These are phyloP conservation scores for Rhinichthys klamathensis DNA, from an alignment of 2,113 vertebrate genomes.

Conservation along the genomic window DNA sequence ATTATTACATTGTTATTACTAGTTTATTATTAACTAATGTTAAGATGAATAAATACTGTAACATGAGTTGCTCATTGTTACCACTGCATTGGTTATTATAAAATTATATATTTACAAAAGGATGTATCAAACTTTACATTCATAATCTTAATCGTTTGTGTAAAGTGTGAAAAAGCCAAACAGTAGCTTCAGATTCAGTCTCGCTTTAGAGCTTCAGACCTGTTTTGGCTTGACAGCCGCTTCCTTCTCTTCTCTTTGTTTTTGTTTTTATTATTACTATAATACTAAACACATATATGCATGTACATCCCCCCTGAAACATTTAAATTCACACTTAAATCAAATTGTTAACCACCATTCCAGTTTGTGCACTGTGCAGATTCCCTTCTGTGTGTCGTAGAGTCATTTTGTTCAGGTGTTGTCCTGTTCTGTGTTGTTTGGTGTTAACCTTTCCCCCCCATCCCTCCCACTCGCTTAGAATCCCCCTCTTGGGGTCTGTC, in stretches of 20 bases:
- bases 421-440: conserved; percentile 42
- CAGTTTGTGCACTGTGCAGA: background rate
- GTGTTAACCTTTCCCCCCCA: conserved; percentile 47
- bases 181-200: background rate
- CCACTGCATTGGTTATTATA: background rate
- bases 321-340: no score
- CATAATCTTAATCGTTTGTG: background rate
- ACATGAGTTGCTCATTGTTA: no score
- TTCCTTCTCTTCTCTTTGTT: conserved; percentile 3
- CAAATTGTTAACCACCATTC: background rate
- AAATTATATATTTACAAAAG: background rate
- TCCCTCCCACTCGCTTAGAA: conserved; percentile 39
- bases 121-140: background rate
- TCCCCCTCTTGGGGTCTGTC: conserved; percentile 48
- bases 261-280: background rate
- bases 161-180: conserved; percentile 2
- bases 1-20: no score
- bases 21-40: no score
- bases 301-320: background rate
- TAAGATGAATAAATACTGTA: no score
- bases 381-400: background rate
- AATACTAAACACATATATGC: background rate
- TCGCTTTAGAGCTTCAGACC: background rate
- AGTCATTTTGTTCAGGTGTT: conserved; percentile 21
- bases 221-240: conserved; percentile 8